Conservation (phyloP, 92 coral and sea anemone genomes). For the Galaxea fascicularis region DNA sequence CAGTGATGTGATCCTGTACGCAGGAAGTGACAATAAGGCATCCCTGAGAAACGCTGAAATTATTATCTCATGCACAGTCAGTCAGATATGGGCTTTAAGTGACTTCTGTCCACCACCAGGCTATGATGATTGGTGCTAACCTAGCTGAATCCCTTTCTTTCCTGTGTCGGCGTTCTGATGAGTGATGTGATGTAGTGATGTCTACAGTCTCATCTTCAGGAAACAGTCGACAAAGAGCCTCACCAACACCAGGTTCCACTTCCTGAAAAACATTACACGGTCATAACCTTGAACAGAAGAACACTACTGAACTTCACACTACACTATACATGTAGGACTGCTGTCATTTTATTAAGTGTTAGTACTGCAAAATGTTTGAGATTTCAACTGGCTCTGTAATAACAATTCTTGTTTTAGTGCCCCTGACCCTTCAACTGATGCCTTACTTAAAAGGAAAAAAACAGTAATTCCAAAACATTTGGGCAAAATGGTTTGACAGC, state of each 20-base stretch:
- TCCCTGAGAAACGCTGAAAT: slow-evolving; percentile 12
- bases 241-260: slow-evolving; percentile 96
- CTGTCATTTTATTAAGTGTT: too few species aligned
- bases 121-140: slow-evolving; percentile 77
- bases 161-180: slow-evolving; percentile 76
- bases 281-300: too few species aligned
- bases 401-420: too few species aligned
- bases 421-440: too few species aligned
- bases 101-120: slow-evolving; percentile 41
- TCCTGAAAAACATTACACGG: slow-evolving; percentile 63
- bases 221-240: slow-evolving; percentile 85
- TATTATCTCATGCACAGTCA: slow-evolving; percentile 32
- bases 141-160: slow-evolving; percentile 84
- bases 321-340: too few species aligned
- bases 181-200: slow-evolving; percentile 56
- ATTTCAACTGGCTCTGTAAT: too few species aligned
- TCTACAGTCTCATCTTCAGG: slow-evolving; percentile 95
- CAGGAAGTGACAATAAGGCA: slow-evolving; percentile 14
- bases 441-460: too few species aligned
- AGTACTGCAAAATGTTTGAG: too few species aligned
- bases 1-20: slow-evolving; percentile 30
- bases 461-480: too few species aligned
- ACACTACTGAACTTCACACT: too few species aligned
- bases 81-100: slow-evolving; percentile 22
- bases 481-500: too few species aligned